phyloP scores from a whole-genome alignment of 2,113 vertebrate species.

The Alexandromys fortis region DNA sequence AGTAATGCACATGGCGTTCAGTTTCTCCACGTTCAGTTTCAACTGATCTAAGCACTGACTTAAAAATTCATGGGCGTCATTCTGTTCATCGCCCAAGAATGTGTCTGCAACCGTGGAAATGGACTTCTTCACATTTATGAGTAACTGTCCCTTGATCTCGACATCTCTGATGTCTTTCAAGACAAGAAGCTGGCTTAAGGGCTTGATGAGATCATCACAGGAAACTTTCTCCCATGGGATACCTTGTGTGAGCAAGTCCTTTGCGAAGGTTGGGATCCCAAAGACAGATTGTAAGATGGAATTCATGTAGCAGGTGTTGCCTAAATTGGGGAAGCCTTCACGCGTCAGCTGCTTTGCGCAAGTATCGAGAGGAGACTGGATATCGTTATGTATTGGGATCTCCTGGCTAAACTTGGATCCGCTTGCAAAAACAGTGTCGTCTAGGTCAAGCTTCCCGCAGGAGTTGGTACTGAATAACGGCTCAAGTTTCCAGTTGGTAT shows the following conservation, averaged over 20 bases:
- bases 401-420: not conserved
- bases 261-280: conserved; percentile 94
- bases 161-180: conserved; percentile 93
- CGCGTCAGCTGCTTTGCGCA: not conserved
- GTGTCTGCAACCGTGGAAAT: conserved; percentile 94
- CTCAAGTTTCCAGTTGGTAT: not conserved
- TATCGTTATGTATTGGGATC: rapidly evolving
- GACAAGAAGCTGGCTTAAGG: conserved; percentile 92
- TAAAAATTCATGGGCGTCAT: conserved; percentile 96
- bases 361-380: not conserved
- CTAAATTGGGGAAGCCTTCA: conserved; percentile 92
- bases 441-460: not conserved
- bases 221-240: conserved; percentile 94
- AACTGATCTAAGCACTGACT: conserved; percentile 95
- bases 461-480: not conserved
- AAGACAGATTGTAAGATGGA: conserved; percentile 95
- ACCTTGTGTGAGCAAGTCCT: conserved; percentile 92
- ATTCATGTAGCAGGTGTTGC: conserved; percentile 98
- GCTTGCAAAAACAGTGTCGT: no score
- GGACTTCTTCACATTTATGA: conserved; percentile 93
- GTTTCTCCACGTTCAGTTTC: conserved; percentile 93
- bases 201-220: conserved; percentile 91
- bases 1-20: conserved; percentile 91
- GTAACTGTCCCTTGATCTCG: conserved; percentile 92
- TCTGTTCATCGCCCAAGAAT: conserved; percentile 95